Conservation (phyloP, 2,888 invertebrate species). For the Apoderus coryli region DNA sequence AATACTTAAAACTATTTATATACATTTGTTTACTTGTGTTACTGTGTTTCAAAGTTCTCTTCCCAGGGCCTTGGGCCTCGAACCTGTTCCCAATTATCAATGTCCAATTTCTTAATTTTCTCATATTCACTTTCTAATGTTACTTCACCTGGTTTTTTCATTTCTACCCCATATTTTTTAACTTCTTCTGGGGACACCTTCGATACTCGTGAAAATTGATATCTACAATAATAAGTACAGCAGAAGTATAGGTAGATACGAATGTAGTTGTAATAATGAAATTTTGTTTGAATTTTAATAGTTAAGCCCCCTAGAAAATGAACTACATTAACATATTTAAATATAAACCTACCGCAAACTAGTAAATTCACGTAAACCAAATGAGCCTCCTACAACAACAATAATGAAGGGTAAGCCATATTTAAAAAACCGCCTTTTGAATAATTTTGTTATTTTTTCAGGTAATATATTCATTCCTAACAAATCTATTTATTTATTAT, state of each 20-base stretch:
- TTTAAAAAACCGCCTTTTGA: constrained; percentile 31
- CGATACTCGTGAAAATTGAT: constrained; percentile 40
- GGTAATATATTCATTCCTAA: constrained; percentile 5
- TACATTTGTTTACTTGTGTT: too few relatives aligned
- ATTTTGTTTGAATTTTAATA: too few relatives aligned
- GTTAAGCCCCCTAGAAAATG: too few relatives aligned
- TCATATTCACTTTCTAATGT: constrained; percentile 63
- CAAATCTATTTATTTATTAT: too few relatives aligned
- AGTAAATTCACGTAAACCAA: constrained; percentile 61
- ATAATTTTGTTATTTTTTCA: constrained; percentile 12
- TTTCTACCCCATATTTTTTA: constrained; percentile 47
- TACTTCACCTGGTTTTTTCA: constrained; percentile 50
- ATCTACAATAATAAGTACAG: constrained; percentile 23
- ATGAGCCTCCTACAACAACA: constrained; percentile 61
- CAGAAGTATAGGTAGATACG: too few relatives aligned
- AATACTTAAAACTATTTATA: too few relatives aligned
- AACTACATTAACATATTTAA: too few relatives aligned
- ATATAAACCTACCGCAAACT: constrained; percentile 52
- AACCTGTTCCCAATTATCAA: constrained; percentile 74
- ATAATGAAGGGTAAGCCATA: constrained; percentile 61
- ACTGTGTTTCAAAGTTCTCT: constrained; percentile 26
- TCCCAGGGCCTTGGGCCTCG: constrained; percentile 83
- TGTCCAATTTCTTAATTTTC: constrained; percentile 54
- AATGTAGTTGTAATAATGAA: constrained; percentile 7
- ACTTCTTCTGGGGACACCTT: constrained; percentile 48